Evolutionary conservation across 2,888 invertebrate species (phyloP).

Genomic region (Acrobasis repandana): DNA sequence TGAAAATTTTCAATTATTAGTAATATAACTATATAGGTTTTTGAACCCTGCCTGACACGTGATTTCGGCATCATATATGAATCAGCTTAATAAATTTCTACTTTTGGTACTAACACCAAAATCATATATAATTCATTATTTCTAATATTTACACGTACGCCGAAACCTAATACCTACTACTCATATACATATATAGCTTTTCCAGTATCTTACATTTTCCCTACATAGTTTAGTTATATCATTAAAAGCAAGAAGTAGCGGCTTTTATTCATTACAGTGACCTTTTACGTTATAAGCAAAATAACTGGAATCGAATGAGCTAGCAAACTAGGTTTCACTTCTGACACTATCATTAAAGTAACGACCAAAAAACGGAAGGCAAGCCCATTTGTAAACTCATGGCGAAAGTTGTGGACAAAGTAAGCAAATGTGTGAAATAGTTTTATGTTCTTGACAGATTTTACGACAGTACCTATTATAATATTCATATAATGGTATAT

Average conservation of each 20-base stretch:
- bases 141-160: no score
- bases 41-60: no score
- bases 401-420: constrained; percentile 7
- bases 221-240: background rate
- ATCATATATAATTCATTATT: no score
- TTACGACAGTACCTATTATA: background rate
- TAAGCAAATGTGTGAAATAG: background rate
- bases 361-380: constrained; percentile 8
- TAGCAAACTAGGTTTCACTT: constrained; percentile 15
- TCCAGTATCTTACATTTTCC: background rate
- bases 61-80: no score
- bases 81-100: no score
- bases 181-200: no score
- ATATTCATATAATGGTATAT: no score
- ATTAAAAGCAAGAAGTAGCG: background rate
- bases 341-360: constrained; percentile 15
- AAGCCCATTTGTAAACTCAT: constrained; percentile 4
- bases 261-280: background rate
- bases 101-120: no score
- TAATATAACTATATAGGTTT: no score
- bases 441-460: constrained; percentile 5
- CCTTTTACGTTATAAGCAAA: constrained; percentile 6
- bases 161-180: no score
- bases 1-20: no score
- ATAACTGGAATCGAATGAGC: constrained; percentile 9